phyloP scores from a whole-genome alignment of 2,888 invertebrate genomes.

The Cybosia mesomella region DNA sequence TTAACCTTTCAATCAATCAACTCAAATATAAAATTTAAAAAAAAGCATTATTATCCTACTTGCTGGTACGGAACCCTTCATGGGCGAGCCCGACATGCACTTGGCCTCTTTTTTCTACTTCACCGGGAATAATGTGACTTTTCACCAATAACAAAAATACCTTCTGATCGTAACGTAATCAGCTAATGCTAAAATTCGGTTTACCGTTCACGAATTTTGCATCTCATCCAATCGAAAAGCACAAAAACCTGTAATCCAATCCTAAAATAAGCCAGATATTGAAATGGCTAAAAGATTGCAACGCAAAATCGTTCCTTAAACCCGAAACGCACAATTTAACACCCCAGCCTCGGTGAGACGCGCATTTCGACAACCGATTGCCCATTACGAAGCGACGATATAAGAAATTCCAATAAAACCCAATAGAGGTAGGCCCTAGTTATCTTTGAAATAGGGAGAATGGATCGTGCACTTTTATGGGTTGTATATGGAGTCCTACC shows the following conservation, averaged over 20 bases:
- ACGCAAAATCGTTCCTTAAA: conserved; percentile 62
- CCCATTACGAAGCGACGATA: conserved; percentile 75
- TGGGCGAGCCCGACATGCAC: too few species aligned
- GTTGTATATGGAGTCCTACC: background rate
- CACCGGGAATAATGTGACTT: too few species aligned
- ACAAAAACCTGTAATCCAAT: conserved; percentile 39
- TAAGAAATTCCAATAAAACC: conserved; percentile 82
- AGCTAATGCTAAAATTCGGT: conserved; percentile 36
- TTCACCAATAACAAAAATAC: background rate
- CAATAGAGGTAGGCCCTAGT: conserved; percentile 55
- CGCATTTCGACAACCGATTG: conserved; percentile 73
- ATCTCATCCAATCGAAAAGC: conserved; percentile 26
- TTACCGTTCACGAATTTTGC: conserved; percentile 32
- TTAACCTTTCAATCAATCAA: too few species aligned
- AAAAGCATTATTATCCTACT: too few species aligned
- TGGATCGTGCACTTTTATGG: conserved; percentile 13
- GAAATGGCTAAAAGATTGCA: conserved; percentile 65
- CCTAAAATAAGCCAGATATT: conserved; percentile 52
- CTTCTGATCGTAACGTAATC: conserved; percentile 39
- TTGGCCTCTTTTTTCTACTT: too few species aligned
- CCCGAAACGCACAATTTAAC: conserved; percentile 75
- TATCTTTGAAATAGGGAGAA: conserved; percentile 18
- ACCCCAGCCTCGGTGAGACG: conserved; percentile 58
- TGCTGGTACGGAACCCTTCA: too few species aligned
- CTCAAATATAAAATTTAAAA: too few species aligned